These are phyloP conservation scores for Heliothis virescens DNA, from an alignment of 1,140 invertebrate species.

Conservation along the genomic window DNA sequence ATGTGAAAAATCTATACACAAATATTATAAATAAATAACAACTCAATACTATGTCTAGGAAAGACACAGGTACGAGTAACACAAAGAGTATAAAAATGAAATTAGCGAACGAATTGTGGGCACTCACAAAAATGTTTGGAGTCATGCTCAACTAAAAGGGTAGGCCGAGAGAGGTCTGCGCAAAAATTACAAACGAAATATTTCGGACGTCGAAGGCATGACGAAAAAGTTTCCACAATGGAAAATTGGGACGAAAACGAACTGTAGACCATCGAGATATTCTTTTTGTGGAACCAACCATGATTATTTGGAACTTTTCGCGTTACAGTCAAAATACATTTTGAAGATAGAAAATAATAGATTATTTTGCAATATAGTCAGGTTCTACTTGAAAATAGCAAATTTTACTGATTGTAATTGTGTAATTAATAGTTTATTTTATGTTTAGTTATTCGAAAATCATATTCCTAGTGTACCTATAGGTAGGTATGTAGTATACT, in stretches of 20 bases:
- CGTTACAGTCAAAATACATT: too few species aligned
- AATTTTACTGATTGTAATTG: too few species aligned
- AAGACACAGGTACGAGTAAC: background rate
- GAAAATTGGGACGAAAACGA: constrained; percentile 20
- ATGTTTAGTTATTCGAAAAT: background rate
- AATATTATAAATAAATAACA: background rate
- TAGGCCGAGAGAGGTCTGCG: background rate
- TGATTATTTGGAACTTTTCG: background rate
- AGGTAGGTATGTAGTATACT: background rate
- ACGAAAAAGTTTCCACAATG: constrained; percentile 33
- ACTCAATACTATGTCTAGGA: background rate
- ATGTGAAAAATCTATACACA: too few species aligned
- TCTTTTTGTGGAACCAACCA: background rate
- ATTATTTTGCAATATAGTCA: too few species aligned
- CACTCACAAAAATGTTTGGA: constrained; percentile 20
- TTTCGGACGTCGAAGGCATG: constrained; percentile 20
- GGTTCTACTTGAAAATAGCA: too few species aligned
- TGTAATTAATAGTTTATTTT: too few species aligned
- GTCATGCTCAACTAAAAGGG: constrained; percentile 9
- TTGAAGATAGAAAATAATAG: too few species aligned
- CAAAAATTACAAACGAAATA: constrained; percentile 34
- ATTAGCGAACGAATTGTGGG: constrained; percentile 5
- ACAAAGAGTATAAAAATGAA: constrained; percentile 14
- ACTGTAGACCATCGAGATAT: background rate
- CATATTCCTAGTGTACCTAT: too few species aligned